A percentile compares a stretch with the other conserved stretches of the same genome.
Conservation (phyloP, 2,888 invertebrate genomes). For the Andrena trimmerana region DNA sequence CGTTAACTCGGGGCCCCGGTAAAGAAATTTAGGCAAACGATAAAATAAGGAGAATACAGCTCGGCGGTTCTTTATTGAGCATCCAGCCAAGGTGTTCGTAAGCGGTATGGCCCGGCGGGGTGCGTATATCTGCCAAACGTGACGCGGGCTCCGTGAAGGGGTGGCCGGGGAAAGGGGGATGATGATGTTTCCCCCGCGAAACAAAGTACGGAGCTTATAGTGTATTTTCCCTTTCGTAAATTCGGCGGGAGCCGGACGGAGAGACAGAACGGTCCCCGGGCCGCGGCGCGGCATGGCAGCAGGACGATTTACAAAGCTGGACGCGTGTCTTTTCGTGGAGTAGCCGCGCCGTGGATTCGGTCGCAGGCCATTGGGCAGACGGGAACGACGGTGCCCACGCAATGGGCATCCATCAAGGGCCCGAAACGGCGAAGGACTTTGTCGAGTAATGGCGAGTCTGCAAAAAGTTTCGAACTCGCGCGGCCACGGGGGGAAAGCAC, state of each 20-base stretch:
- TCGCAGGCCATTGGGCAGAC: conserved; percentile 75
- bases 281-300: conserved; percentile 32
- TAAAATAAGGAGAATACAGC: conserved; percentile 33
- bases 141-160: neutral
- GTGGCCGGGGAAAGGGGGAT: conserved; percentile 21
- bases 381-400: conserved; percentile 80
- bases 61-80: conserved; percentile 28
- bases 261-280: conserved; percentile 18
- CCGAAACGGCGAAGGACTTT: conserved; percentile 81
- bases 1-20: neutral
- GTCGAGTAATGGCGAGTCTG: conserved; percentile 82
- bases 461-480: conserved; percentile 72
- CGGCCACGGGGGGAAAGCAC: conserved; percentile 59
- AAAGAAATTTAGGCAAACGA: neutral
- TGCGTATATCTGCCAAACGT: conserved; percentile 52
- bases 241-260: conserved; percentile 45
- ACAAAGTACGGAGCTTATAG: conserved; percentile 61
- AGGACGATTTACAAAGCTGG: conserved; percentile 69
- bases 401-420: conserved; percentile 81
- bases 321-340: conserved; percentile 71
- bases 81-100: conserved; percentile 21
- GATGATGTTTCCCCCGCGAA: conserved; percentile 50
- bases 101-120: conserved; percentile 41
- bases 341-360: conserved; percentile 71
- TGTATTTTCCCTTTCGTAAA: conserved; percentile 59